A percentile compares a stretch with the other conserved stretches of the same genome.
Conservation (phyloP, 2,888 invertebrate species). For the Drosophila tanythrix region DNA sequence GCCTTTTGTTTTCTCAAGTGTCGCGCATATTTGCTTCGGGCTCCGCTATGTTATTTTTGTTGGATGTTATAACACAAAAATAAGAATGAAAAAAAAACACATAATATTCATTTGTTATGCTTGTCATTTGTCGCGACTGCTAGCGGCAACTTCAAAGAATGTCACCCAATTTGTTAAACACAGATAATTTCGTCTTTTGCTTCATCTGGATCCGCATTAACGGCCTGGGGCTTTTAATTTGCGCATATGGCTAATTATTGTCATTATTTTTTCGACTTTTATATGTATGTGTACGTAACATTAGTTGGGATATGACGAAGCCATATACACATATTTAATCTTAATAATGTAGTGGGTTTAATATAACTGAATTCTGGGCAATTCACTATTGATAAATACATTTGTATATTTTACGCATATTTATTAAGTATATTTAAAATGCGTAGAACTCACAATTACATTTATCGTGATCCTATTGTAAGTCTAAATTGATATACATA, state of each 20-base stretch:
- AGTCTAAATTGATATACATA: background rate
- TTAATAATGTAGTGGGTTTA: background rate
- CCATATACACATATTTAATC: background rate
- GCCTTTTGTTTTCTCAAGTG: constrained; percentile 74
- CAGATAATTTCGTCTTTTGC: constrained; percentile 62
- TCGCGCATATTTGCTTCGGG: constrained; percentile 47
- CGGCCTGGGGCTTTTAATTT: constrained; percentile 49
- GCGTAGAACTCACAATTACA: background rate
- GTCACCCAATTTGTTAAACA: constrained; percentile 82
- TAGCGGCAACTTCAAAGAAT: constrained; percentile 79
- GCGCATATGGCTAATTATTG: constrained; percentile 68
- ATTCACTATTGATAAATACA: background rate
- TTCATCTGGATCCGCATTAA: constrained; percentile 30
- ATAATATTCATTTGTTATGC: constrained; percentile 83
- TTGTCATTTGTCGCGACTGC: constrained; percentile 76
- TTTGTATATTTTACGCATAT: background rate
- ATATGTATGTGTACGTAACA: background rate
- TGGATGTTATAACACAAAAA: constrained; percentile 55
- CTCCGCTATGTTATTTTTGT: constrained; percentile 46
- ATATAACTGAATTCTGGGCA: background rate
- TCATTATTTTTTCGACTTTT: constrained; percentile 15
- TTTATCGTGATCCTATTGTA: background rate
- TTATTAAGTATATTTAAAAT: background rate
- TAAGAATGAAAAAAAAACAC: constrained; percentile 58
- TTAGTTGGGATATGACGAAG: constrained; percentile 1